These are phyloP conservation scores for Leuciscus idus DNA, from an alignment of 2,113 vertebrate genomes.

Conservation along the genomic window DNA sequence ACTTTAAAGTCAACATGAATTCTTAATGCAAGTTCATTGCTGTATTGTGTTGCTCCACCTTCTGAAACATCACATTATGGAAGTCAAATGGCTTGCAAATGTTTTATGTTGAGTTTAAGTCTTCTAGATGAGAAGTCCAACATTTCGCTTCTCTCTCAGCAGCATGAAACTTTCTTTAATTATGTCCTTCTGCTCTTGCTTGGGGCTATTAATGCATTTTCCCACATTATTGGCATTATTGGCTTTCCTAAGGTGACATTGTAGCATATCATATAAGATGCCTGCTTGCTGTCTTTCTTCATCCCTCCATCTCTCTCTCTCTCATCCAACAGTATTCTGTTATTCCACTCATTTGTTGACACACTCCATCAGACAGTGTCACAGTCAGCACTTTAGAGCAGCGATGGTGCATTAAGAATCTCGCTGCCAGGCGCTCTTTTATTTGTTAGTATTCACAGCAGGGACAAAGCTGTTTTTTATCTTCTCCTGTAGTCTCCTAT, in stretches of 20 bases:
- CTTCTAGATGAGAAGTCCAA: constrained; percentile 41
- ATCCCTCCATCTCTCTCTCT: constrained; percentile 15
- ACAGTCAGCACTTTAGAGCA: constrained; percentile 65
- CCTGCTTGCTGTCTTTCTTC: neutral
- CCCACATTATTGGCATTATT: constrained; percentile 24
- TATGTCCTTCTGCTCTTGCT: neutral
- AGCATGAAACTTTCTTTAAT: neutral
- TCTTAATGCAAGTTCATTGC: neutral
- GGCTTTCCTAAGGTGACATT: constrained; percentile 37
- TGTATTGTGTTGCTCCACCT: neutral
- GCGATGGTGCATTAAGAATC: constrained; percentile 52
- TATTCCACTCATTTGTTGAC: constrained; percentile 23
- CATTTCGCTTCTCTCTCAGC: neutral
- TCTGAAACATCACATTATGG: neutral
- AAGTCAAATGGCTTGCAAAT: neutral
- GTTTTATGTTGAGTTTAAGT: neutral
- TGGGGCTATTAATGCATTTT: constrained; percentile 9
- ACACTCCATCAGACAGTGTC: constrained; percentile 51
- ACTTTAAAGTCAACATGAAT: neutral
- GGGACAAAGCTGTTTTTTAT: constrained; percentile 26
- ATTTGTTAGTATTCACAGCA: constrained; percentile 59
- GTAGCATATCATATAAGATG: neutral
- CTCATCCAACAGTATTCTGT: neutral
- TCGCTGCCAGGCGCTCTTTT: constrained; percentile 35
- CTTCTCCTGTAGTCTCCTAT: constrained; percentile 1